Conservation (phyloP, 2,888 invertebrate species). For the Adelphocoris suturalis region DNA sequence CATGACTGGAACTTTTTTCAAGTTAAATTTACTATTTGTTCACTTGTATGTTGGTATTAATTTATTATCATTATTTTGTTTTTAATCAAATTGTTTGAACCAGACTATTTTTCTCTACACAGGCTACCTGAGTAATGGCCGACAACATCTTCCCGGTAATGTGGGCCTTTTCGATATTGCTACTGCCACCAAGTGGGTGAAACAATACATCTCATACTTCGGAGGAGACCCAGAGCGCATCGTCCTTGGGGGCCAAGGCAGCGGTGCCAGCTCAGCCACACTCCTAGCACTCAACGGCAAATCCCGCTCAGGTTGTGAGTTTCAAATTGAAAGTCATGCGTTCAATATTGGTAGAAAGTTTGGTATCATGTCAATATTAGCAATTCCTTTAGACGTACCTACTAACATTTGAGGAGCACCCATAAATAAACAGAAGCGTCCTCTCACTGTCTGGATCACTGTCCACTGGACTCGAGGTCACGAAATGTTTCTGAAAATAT, state of each 20-base stretch:
- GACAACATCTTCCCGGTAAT: slow-evolving; percentile 86
- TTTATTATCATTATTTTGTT: no score
- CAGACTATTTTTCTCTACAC: no score
- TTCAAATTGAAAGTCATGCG: background rate
- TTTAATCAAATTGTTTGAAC: no score
- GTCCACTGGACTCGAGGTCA: no score
- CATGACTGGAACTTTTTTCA: no score
- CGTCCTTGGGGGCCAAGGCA: slow-evolving; percentile 88
- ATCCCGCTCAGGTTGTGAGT: slow-evolving; percentile 29
- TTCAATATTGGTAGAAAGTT: background rate
- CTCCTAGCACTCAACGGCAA: slow-evolving; percentile 81
- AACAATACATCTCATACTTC: slow-evolving; percentile 87
- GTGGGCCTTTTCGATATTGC: slow-evolving; percentile 87
- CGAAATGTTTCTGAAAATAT: no score
- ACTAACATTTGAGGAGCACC: no score
- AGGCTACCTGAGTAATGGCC: slow-evolving; percentile 87
- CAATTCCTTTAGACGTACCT: no score
- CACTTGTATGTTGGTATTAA: no score
- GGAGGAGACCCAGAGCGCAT: slow-evolving; percentile 87
- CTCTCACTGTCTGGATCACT: no score
- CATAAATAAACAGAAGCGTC: no score
- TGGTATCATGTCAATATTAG: background rate
- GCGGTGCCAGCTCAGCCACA: slow-evolving; percentile 87
- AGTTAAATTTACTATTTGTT: no score
- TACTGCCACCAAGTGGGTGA: slow-evolving; percentile 86